Evolutionary conservation across 2,797 vertebrate genomes (phyloP).

Genomic region (Pipistrellus pipistrellus): DNA sequence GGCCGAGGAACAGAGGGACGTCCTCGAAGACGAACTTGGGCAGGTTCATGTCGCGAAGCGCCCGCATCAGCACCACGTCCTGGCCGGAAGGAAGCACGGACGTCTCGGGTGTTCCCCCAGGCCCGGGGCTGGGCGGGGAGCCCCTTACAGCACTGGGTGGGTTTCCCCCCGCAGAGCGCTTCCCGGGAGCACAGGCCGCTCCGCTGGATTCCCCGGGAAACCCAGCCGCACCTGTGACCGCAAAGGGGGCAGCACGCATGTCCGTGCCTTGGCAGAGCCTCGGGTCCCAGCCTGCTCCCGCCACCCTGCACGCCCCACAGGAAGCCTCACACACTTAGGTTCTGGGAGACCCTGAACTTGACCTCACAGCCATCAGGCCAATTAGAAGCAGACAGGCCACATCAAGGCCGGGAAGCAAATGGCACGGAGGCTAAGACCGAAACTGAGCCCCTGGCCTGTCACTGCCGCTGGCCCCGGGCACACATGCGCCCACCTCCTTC

Average conservation of each 20-base stretch:
- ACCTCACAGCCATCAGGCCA: neutral
- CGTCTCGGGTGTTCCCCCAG: neutral
- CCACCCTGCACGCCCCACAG: no score
- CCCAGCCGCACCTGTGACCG: accelerated
- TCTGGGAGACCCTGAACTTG: neutral
- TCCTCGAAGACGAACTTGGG: conserved; percentile 99
- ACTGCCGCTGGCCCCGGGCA: no score
- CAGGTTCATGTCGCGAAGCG: conserved; percentile 97
- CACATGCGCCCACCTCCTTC: conserved; percentile 89
- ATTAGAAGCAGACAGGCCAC: neutral
- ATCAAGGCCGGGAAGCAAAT: neutral
- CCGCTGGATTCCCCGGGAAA: no score
- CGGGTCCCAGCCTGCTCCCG: no score
- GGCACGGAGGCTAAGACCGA: neutral
- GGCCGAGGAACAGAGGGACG: conserved; percentile 96
- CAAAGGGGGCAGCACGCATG: neutral
- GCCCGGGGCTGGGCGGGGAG: accelerated
- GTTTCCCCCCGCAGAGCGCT: no score
- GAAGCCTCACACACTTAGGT: no score
- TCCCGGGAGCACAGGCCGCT: no score
- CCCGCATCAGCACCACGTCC: conserved; percentile 98
- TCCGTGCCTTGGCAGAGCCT: accelerated
- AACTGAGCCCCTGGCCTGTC: no score
- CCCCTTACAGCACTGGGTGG: accelerated
- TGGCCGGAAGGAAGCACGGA: conserved; percentile 72